These are phyloP conservation scores for Chrysolina oricalcia DNA, from an alignment of 2,888 invertebrate species.

Conservation along the genomic window DNA sequence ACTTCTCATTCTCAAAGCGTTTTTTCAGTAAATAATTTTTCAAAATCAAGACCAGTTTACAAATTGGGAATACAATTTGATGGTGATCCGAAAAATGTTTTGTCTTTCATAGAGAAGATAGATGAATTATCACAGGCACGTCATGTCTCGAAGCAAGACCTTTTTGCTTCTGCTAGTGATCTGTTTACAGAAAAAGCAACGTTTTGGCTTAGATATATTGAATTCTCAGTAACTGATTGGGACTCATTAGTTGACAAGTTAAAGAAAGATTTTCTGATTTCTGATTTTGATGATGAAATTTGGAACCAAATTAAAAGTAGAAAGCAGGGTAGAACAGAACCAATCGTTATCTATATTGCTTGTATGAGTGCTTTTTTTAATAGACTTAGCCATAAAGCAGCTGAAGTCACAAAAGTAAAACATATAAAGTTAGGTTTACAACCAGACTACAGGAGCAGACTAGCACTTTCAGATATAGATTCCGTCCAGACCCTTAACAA, in stretches of 20 bases:
- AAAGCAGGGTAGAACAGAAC: background rate
- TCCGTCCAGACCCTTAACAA: no score
- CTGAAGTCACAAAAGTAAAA: background rate
- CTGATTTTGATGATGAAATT: constrained; percentile 12
- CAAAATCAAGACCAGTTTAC: no score
- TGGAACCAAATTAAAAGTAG: background rate
- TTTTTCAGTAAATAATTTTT: no score
- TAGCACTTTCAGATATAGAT: background rate
- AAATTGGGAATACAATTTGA: no score
- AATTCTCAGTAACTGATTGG: constrained; percentile 13
- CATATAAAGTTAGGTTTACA: background rate
- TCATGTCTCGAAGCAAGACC: constrained; percentile 22
- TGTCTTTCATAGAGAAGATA: constrained; percentile 29
- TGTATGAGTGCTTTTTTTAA: background rate
- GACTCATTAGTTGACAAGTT: background rate
- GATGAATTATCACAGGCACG: constrained; percentile 16
- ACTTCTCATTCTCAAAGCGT: background rate
- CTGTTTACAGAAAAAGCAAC: constrained; percentile 25
- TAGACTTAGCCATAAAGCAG: background rate
- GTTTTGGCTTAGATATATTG: constrained; percentile 7
- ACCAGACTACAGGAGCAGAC: background rate
- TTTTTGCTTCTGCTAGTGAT: constrained; percentile 33
- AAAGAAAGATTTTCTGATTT: constrained; percentile 15
- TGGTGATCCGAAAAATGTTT: background rate
- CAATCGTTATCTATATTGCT: background rate